phyloP scores from a whole-genome alignment of 2,113 vertebrate species.

The Tachuris rubrigastra region DNA sequence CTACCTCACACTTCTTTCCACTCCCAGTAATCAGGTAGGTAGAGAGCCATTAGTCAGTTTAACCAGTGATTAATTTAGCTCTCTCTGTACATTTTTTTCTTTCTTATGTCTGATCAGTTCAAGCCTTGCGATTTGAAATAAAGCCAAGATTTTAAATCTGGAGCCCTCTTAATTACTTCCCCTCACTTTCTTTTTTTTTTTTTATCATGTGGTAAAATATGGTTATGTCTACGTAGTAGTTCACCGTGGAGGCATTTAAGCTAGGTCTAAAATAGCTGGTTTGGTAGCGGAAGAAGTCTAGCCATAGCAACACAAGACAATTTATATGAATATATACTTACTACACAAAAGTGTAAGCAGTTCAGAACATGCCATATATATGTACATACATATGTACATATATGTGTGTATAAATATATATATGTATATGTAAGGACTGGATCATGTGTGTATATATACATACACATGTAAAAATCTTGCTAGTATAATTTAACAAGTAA shows the following conservation, averaged over 20 bases:
- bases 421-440: not conserved
- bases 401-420: no score
- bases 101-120: slow-evolving; percentile 4
- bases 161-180: slow-evolving; percentile 62
- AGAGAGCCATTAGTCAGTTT: not conserved
- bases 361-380: not conserved
- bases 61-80: slow-evolving; percentile 3
- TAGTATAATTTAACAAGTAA: slow-evolving; percentile 38
- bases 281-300: not conserved
- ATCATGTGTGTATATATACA: not conserved
- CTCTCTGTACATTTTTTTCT: not conserved
- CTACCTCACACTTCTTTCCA: not conserved
- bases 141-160: slow-evolving; percentile 38
- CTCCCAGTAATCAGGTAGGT: not conserved
- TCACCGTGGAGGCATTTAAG: not conserved
- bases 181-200: slow-evolving; percentile 5
- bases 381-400: not conserved
- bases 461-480: not conserved
- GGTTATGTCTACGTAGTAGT: not conserved
- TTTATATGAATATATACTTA: not conserved
- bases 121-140: slow-evolving; percentile 32
- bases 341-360: not conserved
- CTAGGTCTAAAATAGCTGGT: not conserved
- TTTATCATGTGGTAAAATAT: slow-evolving; percentile 14
- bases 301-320: not conserved